phyloP scores from a whole-genome alignment of 2,888 invertebrate species.

The Acanthosepion pharaonis region DNA sequence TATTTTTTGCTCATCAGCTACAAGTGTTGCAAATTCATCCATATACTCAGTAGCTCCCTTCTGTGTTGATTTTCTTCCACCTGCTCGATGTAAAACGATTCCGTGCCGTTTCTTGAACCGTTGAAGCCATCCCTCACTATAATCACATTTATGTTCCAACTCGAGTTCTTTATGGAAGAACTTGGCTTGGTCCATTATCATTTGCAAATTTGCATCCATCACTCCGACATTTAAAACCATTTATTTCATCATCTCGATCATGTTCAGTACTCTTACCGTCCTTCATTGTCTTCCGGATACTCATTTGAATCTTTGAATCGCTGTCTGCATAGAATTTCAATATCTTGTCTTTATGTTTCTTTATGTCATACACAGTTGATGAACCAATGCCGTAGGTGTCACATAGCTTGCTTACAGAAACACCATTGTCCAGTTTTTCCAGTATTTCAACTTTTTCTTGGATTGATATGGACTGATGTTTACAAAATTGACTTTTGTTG shows the following conservation, averaged over 20 bases:
- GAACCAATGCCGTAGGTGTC: not conserved
- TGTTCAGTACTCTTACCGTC: constrained; percentile 23
- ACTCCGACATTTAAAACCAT: not conserved
- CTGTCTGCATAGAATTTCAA: constrained; percentile 39
- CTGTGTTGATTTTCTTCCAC: not conserved
- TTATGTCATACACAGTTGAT: constrained; percentile 13
- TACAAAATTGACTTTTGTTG: no score
- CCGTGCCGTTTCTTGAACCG: constrained; percentile 34
- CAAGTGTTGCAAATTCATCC: not conserved
- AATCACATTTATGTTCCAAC: constrained; percentile 2
- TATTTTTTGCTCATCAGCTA: not conserved
- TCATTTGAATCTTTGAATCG: constrained; percentile 23
- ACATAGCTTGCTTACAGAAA: not conserved
- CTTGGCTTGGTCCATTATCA: constrained; percentile 34
- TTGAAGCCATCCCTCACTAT: constrained; percentile 33
- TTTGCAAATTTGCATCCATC: no score
- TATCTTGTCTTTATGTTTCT: constrained; percentile 39
- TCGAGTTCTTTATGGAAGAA: not conserved
- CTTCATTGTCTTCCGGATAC: not conserved
- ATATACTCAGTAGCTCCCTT: not conserved
- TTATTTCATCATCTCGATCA: constrained; percentile 24
- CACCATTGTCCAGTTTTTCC: not conserved
- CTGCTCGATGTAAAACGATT: not conserved
- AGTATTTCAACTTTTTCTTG: constrained; percentile 23
- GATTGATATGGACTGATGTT: constrained; percentile 10